Percentiles rank a stretch among this genome's conserved stretches.
Evolutionary conservation across 2,113 vertebrate species (phyloP).

Genomic region (Boleophthalmus pectinirostris): DNA sequence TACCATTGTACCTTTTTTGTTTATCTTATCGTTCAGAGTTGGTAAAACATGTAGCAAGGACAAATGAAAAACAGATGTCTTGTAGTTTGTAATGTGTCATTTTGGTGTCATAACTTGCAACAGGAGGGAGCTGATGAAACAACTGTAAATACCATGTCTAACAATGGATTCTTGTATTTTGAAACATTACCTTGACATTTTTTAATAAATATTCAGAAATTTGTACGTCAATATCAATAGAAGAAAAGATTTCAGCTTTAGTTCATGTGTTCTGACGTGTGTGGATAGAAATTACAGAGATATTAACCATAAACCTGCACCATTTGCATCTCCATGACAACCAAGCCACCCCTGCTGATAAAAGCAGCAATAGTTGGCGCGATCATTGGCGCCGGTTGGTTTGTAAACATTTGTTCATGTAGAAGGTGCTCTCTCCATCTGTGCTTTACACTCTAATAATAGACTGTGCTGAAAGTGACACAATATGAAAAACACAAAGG

Average conservation of each 20-base stretch:
- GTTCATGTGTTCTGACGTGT: background rate
- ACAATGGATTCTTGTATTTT: background rate
- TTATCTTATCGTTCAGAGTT: background rate
- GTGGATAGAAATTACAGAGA: background rate
- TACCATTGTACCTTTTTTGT: background rate
- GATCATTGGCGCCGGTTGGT: background rate
- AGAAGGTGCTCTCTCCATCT: conserved; percentile 1
- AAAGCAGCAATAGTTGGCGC: conserved; percentile 1
- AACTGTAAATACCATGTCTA: conserved; percentile 47
- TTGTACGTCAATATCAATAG: too few species aligned
- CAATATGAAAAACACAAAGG: background rate
- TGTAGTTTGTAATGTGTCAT: background rate
- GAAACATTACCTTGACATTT: background rate
- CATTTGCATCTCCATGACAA: conserved; percentile 6
- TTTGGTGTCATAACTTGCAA: conserved; percentile 10
- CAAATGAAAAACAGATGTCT: background rate
- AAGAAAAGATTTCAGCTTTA: background rate
- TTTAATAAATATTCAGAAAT: background rate
- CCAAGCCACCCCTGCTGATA: background rate
- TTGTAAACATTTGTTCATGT: background rate
- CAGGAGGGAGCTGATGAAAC: conserved; percentile 1
- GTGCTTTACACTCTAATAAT: background rate
- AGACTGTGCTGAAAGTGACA: background rate
- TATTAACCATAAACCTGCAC: background rate
- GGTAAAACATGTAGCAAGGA: background rate